Evolutionary conservation across 2,888 invertebrate species (phyloP).

Genomic region (Coleophora deauratella): DNA sequence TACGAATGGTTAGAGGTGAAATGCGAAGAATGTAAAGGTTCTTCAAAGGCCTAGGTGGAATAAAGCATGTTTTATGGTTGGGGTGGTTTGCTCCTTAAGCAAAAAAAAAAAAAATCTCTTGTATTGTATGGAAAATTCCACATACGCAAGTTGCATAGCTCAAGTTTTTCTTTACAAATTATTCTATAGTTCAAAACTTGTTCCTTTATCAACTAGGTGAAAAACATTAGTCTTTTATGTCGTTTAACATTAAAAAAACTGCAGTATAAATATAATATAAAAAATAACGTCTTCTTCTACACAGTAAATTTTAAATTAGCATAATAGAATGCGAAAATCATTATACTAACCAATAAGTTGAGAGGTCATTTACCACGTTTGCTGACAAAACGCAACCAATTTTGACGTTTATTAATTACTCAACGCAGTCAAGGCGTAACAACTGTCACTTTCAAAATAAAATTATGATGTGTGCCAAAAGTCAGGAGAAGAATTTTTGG

Average conservation of each 20-base stretch:
- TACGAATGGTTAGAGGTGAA: constrained; percentile 11
- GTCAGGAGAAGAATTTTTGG: neutral
- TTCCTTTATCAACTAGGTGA: no score
- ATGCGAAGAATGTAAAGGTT: neutral
- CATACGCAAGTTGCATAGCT: no score
- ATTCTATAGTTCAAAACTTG: no score
- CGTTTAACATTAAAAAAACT: no score
- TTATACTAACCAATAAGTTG: no score
- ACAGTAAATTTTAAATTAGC: neutral
- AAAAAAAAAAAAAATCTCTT: no score
- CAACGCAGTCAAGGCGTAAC: neutral
- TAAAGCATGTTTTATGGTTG: neutral
- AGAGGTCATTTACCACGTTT: neutral
- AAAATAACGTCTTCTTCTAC: neutral
- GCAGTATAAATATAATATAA: neutral
- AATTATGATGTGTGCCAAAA: neutral
- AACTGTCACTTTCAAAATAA: neutral
- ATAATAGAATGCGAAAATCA: neutral
- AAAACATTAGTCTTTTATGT: no score
- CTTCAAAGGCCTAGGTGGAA: neutral
- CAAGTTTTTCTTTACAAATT: no score
- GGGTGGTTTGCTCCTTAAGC: neutral
- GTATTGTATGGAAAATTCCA: no score
- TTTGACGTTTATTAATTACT: neutral
- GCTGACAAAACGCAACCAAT: neutral